Evolutionary conservation across 2,888 invertebrate genomes (phyloP).

Genomic region (Latheticus oryzae): DNA sequence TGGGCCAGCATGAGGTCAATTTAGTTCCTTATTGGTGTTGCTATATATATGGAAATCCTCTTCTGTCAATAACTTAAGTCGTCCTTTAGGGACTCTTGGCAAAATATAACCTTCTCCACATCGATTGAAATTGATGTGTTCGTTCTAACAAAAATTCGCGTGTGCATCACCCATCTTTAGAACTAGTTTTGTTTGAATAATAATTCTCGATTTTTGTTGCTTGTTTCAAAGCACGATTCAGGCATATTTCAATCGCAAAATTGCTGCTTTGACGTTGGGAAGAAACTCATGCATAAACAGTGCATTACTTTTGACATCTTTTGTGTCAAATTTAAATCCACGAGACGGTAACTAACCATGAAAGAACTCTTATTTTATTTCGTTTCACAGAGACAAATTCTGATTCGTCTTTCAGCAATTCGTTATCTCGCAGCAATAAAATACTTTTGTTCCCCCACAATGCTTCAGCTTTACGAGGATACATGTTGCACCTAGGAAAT

Average conservation of each 20-base stretch:
- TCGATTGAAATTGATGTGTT: slow-evolving; percentile 13
- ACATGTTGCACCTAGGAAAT: slow-evolving; percentile 30
- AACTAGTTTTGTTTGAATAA: slow-evolving; percentile 28
- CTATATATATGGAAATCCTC: slow-evolving; percentile 38
- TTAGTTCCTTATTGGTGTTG: slow-evolving; percentile 36
- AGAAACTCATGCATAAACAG: slow-evolving; percentile 35
- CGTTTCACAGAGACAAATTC: slow-evolving; percentile 18
- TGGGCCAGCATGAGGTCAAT: slow-evolving; percentile 37
- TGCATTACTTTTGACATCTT: slow-evolving; percentile 32
- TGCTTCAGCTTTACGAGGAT: slow-evolving; percentile 23
- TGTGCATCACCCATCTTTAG: slow-evolving; percentile 19
- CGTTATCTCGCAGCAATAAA: slow-evolving; percentile 24
- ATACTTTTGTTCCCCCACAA: slow-evolving; percentile 21
- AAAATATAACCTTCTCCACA: slow-evolving; percentile 19
- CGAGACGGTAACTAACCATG: slow-evolving; percentile 35
- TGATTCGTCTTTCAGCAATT: slow-evolving; percentile 35
- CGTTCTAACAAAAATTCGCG: slow-evolving; percentile 11
- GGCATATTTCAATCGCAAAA: slow-evolving; percentile 30
- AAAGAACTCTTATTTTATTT: slow-evolving; percentile 26
- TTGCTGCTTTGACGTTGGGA: slow-evolving; percentile 37
- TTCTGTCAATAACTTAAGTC: slow-evolving; percentile 35
- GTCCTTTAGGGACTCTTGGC: slow-evolving; percentile 7
- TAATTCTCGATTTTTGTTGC: slow-evolving; percentile 11
- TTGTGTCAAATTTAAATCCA: slow-evolving; percentile 37
- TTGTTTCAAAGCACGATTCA: slow-evolving; percentile 18